A percentile compares a stretch with the other conserved stretches of the same genome.
Conservation (phyloP, 2,888 invertebrate species). For the Melitaea athalia region DNA sequence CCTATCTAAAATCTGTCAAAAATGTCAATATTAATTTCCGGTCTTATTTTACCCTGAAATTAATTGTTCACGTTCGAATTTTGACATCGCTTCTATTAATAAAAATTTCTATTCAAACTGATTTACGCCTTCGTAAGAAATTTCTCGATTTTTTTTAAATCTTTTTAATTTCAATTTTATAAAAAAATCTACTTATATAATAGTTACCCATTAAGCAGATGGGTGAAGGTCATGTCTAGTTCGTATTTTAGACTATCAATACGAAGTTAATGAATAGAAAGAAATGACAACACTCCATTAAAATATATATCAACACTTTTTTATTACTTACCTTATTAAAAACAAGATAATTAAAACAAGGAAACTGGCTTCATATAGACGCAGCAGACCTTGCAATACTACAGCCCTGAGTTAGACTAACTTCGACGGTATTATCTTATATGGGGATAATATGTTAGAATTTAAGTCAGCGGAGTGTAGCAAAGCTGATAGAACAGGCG, state of each 20-base stretch:
- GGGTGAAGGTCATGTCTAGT: too few species aligned
- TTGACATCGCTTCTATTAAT: constrained; percentile 4
- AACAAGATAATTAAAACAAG: too few species aligned
- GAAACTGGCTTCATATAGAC: too few species aligned
- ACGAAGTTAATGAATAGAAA: too few species aligned
- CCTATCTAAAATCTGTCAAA: constrained; percentile 4
- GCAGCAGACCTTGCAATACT: too few species aligned
- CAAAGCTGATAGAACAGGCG: constrained; percentile 13
- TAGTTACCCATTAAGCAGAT: too few species aligned
- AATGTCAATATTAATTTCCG: constrained; percentile 3
- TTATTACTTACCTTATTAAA: too few species aligned
- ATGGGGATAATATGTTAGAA: constrained; percentile 9
- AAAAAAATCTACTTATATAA: too few species aligned
- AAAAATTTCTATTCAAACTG: neutral
- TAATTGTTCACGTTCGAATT: neutral
- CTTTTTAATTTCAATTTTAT: too few species aligned
- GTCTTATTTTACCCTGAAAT: neutral
- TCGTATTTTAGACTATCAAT: too few species aligned
- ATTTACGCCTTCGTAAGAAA: neutral
- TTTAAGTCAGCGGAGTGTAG: neutral
- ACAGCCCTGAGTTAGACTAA: neutral
- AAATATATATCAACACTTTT: too few species aligned
- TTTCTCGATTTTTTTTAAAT: neutral
- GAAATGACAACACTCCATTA: too few species aligned
- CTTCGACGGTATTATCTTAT: constrained; percentile 11